Evolutionary conservation across 2,113 vertebrate species (phyloP), one percentile per base, ranked within the genome.

Genomic region (Chloebia gouldiae): DNA sequence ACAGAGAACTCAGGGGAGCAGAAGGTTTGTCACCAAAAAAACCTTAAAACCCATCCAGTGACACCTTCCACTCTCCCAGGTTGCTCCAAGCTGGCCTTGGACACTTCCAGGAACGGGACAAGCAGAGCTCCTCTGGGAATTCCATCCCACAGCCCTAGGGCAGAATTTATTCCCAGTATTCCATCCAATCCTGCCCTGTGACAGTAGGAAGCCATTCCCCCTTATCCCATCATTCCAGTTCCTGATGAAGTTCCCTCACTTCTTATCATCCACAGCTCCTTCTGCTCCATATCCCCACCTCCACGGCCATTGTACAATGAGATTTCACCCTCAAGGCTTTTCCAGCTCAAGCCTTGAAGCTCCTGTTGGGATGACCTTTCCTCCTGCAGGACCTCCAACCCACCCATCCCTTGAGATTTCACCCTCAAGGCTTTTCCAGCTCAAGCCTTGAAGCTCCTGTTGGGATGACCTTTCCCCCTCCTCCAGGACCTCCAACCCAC

Each of bases 221-320:
- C 15, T 39, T 17, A 6, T 24, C 27, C 44, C n/a, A 49, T 3
- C 27, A 39, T 39, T 15, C 56, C 73, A 50, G 28, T 1, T 33
- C 23, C 73, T 10, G 8, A 13, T 10, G 8, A 27, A 17, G 0
- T 28, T n/a, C 59, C 37, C 37, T n/a, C 47, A 4, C 23, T 9
- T 27, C 28, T 25, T 35, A 27, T 8, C 45, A 33, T 2, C 44
- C 35, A 3, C 16, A 72, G 22, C 84, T 59, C 68, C 10, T 54
- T 9, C 63, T 54, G 33, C 81, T 59, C 76, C 12, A 2, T 10
- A 45, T 9, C 22, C 54, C 23, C n/a, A 23, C 18, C 50, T 40
- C 40, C 37, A 12, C 0, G 0, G 6, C 45, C 47, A 4, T 9
- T 39, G 39, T 5, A 17, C 28, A 19, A 21, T 0, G 0, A 42